Conservation (phyloP, 64 coral and sea anemone genomes). For the Pocillopora damicornis region DNA sequence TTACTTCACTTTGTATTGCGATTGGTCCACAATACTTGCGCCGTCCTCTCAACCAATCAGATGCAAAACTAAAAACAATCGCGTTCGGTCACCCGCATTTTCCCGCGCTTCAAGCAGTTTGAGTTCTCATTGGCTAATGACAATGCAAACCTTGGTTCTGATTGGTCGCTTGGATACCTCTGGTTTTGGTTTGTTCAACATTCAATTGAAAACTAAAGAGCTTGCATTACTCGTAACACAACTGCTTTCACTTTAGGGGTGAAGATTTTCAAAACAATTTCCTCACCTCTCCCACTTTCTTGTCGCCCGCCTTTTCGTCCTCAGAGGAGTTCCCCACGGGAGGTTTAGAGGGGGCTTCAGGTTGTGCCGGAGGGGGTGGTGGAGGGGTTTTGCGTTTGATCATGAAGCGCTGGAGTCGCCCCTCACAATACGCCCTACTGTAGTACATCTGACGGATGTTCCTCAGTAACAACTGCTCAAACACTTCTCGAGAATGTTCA, state of each 20-base stretch:
- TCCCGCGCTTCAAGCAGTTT: no score
- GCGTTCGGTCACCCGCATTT: no score
- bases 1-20: no score
- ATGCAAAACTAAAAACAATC: no score
- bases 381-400: background rate
- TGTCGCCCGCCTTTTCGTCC: background rate
- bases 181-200: no score
- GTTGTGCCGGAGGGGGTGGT: background rate
- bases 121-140: no score
- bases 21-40: no score
- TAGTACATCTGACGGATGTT: conserved; percentile 42
- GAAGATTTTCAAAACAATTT: background rate
- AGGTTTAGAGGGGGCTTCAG: background rate
- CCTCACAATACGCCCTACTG: conserved; percentile 33
- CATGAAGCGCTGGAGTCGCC: conserved; percentile 21
- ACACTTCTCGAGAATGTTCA: conserved; percentile 3
- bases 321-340: background rate
- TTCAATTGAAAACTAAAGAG: no score
- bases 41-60: no score
- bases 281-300: background rate
- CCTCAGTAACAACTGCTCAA: background rate
- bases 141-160: no score
- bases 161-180: no score
- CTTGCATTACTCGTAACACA: no score
- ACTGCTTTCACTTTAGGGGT: background rate